A percentile compares a stretch with the other conserved stretches of the same genome.
Conservation (phyloP, 2,888 invertebrate species). For the Tipula lateralis region DNA sequence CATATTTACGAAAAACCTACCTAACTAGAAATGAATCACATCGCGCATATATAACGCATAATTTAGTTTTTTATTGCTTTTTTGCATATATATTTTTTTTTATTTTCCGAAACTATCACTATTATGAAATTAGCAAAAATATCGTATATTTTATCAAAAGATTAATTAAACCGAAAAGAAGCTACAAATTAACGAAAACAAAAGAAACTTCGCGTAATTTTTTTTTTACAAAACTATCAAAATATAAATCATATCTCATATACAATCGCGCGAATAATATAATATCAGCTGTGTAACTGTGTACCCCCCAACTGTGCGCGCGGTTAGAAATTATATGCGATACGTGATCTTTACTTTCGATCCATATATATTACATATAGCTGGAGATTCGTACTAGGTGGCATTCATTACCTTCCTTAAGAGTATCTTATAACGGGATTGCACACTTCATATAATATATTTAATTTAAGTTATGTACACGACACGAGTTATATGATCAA, state of each 20-base stretch:
- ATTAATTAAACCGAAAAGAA: slow-evolving; percentile 11
- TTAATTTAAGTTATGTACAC: too few species aligned
- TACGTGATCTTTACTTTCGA: background rate
- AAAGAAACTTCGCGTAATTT: background rate
- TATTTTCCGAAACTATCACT: background rate
- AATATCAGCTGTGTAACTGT: background rate
- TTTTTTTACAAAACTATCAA: background rate
- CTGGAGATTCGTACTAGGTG: background rate
- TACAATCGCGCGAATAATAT: background rate
- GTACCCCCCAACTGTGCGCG: background rate
- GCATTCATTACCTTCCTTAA: background rate
- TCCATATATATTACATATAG: background rate
- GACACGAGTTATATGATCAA: too few species aligned
- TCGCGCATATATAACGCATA: background rate
- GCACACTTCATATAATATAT: background rate
- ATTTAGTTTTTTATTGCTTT: background rate
- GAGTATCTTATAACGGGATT: background rate
- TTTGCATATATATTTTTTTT: background rate
- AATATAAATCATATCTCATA: background rate
- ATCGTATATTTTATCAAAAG: background rate
- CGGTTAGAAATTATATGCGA: background rate
- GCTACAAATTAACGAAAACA: slow-evolving; percentile 13
- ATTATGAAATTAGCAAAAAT: background rate
- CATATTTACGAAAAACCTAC: background rate
- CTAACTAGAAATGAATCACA: background rate